Evolutionary conservation across 2,797 vertebrate genomes (phyloP).

Genomic region (Mareca penelope): DNA sequence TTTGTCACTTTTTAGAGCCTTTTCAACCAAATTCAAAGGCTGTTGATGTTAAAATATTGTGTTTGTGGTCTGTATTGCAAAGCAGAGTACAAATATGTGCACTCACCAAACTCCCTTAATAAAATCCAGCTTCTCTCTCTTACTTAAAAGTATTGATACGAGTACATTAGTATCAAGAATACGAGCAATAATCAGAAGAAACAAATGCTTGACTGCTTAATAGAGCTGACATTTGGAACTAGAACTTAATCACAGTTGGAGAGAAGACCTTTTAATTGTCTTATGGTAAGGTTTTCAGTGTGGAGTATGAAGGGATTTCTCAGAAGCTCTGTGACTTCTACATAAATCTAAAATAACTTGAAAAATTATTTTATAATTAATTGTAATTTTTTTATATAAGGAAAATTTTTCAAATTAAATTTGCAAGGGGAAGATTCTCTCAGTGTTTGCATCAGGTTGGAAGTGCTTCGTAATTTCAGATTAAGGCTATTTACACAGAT

Average conservation of each 20-base stretch:
- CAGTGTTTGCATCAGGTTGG: not conserved
- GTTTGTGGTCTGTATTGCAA: not conserved
- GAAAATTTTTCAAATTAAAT: not conserved
- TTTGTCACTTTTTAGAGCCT: not conserved
- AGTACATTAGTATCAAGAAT: not conserved
- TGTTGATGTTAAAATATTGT: not conserved
- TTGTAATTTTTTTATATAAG: not conserved
- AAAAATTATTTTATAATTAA: not conserved
- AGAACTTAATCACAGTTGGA: not conserved
- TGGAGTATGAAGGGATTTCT: not conserved
- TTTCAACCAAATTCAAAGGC: not conserved
- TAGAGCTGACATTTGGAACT: not conserved
- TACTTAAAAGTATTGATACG: not conserved
- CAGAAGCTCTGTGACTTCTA: not conserved
- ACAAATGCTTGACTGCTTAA: not conserved
- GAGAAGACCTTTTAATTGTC: not conserved
- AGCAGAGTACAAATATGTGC: not conserved
- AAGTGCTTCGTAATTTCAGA: not conserved
- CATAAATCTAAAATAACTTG: not conserved
- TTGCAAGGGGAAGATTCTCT: not conserved
- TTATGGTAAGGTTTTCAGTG: not conserved
- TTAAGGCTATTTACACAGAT: not conserved
- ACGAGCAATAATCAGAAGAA: not conserved
- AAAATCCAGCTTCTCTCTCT: not conserved
- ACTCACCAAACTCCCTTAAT: not conserved